phyloP scores from a whole-genome alignment of 2,797 vertebrate species.

The Decapterus maruadsi region DNA sequence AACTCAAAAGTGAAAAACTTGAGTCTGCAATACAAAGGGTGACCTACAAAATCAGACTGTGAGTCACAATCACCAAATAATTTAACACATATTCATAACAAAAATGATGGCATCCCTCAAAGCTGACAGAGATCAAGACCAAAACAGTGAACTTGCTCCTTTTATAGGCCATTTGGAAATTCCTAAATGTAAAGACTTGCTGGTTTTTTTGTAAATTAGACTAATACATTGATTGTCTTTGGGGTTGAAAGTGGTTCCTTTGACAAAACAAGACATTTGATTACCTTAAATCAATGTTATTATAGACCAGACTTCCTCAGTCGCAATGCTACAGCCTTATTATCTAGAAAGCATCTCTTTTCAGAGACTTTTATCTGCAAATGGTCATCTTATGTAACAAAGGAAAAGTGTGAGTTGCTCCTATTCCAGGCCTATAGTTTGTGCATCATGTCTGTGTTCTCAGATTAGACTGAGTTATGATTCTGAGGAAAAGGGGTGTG shows the following conservation, averaged over 20 bases:
- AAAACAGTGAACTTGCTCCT: too few relatives aligned
- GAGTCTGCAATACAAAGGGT: not conserved
- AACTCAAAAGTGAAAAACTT: not conserved
- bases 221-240: too few relatives aligned
- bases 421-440: not conserved
- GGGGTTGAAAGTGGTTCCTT: too few relatives aligned
- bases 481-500: not conserved
- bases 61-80: not conserved
- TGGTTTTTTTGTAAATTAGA: too few relatives aligned
- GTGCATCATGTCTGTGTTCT: not conserved
- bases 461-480: slow-evolving; percentile 23
- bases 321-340: too few relatives aligned
- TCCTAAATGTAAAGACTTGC: too few relatives aligned
- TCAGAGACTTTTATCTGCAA: not conserved
- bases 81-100: not conserved
- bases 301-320: too few relatives aligned
- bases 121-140: not conserved
- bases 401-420: not conserved
- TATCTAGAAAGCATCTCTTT: not conserved
- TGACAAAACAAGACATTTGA: too few relatives aligned
- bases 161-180: too few relatives aligned
- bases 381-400: not conserved
- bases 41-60: not conserved
- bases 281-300: too few relatives aligned
- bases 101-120: not conserved